These are phyloP conservation scores for Aporophyla nigra DNA, from an alignment of 2,888 invertebrate species.

Conservation along the genomic window DNA sequence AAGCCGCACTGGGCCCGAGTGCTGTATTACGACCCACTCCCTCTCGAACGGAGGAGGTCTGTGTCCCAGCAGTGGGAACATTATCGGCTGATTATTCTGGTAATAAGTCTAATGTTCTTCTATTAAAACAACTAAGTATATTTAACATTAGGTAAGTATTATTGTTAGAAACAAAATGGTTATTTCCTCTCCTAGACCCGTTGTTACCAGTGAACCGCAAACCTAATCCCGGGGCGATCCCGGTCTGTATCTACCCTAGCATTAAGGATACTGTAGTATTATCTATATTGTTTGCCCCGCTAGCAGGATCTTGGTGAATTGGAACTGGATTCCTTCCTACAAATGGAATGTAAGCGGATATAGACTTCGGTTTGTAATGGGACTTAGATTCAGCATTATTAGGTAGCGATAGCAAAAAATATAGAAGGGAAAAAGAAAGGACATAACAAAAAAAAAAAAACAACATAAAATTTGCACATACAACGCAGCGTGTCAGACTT, in stretches of 20 bases:
- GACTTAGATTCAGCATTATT: background rate
- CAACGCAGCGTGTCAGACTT: too few species aligned
- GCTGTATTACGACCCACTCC: too few species aligned
- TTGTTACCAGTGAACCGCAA: constrained; percentile 29
- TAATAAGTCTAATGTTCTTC: too few species aligned
- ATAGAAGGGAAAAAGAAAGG: background rate
- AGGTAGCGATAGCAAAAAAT: background rate
- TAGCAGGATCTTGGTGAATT: constrained; percentile 44
- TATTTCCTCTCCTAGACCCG: constrained; percentile 6
- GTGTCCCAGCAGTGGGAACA: too few species aligned
- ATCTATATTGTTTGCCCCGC: constrained; percentile 33
- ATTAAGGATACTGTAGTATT: background rate
- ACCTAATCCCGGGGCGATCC: constrained; percentile 30
- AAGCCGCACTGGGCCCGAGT: too few species aligned
- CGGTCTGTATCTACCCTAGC: constrained; percentile 15
- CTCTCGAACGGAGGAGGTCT: too few species aligned
- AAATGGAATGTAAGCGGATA: constrained; percentile 19
- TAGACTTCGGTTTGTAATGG: background rate
- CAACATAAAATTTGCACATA: too few species aligned
- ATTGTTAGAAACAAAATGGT: background rate
- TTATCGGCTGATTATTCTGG: too few species aligned
- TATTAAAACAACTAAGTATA: background rate
- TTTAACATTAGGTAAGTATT: background rate
- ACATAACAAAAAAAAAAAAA: too few species aligned
- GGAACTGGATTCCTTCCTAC: constrained; percentile 40